phyloP scores from a whole-genome alignment of 1,140 invertebrate species.

The Papilio helenus region DNA sequence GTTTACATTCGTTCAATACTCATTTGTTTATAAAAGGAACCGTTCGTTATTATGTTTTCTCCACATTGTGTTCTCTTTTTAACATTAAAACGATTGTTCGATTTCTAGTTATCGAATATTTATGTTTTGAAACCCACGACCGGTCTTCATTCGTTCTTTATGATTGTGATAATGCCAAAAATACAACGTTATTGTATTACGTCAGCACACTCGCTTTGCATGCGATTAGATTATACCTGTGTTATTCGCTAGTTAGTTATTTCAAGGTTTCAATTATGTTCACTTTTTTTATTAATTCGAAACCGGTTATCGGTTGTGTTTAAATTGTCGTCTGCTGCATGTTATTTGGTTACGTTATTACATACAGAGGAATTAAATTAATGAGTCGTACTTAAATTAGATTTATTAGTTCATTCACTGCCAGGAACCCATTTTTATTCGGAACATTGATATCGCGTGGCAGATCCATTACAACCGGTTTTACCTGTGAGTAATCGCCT shows the following conservation, averaged over 20 bases:
- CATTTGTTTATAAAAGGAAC: constrained; percentile 57
- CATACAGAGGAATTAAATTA: neutral
- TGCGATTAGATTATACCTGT: constrained; percentile 33
- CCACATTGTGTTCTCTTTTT: constrained; percentile 51
- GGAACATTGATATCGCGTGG: neutral
- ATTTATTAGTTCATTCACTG: constrained; percentile 18
- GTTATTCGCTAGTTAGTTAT: constrained; percentile 20
- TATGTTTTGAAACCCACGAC: constrained; percentile 37
- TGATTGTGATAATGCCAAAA: constrained; percentile 1
- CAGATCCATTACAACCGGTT: constrained; percentile 44
- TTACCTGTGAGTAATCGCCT: constrained; percentile 44
- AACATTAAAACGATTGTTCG: constrained; percentile 53
- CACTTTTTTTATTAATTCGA: constrained; percentile 1
- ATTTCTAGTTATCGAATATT: constrained; percentile 55
- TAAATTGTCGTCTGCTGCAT: constrained; percentile 9
- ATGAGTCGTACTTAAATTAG: neutral
- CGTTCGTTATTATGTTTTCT: constrained; percentile 51
- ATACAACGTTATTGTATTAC: constrained; percentile 16
- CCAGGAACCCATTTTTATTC: neutral
- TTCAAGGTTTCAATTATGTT: constrained; percentile 29
- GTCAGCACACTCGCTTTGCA: constrained; percentile 27
- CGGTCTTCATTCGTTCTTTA: constrained; percentile 4
- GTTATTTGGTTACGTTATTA: neutral
- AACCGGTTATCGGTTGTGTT: constrained; percentile 12
- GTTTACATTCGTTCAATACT: constrained; percentile 69